Conservation (phyloP, 2,113 vertebrate species). For the Eira barbara region DNA sequence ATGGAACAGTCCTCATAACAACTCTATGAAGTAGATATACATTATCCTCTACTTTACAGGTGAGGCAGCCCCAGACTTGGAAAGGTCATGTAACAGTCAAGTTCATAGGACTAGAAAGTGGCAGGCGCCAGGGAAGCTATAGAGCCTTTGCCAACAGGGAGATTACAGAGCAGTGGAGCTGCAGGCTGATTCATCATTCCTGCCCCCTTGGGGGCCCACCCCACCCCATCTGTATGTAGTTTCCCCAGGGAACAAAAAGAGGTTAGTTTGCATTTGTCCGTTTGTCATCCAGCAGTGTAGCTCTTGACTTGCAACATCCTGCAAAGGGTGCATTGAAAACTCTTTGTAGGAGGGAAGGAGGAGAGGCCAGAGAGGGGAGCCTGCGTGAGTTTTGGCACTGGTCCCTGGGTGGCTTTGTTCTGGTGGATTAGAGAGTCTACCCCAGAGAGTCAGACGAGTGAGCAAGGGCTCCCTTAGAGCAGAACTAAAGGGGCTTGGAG, state of each 20-base stretch:
- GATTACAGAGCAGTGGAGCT: background rate
- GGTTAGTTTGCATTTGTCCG: background rate
- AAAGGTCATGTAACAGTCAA: background rate
- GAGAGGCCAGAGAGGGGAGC: background rate
- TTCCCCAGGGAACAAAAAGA: background rate
- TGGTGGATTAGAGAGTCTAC: background rate
- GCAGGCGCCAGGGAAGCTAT: background rate
- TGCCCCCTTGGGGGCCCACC: background rate
- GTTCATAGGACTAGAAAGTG: background rate
- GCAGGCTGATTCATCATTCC: background rate
- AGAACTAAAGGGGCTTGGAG: background rate
- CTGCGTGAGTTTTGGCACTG: background rate
- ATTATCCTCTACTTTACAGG: background rate
- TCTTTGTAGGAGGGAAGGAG: background rate
- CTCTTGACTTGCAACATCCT: background rate
- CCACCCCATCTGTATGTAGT: background rate
- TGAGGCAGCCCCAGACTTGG: background rate
- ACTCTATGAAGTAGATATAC: background rate
- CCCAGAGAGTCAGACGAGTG: background rate
- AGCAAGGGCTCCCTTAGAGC: background rate
- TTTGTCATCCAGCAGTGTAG: background rate
- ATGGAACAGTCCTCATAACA: background rate
- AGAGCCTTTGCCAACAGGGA: background rate
- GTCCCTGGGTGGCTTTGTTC: background rate
- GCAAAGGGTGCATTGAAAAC: slow-evolving; percentile 1